Base-by-base conservation (phyloP, 2,797 vertebrate genomes). In the Cichlasoma orientale region DNA sequence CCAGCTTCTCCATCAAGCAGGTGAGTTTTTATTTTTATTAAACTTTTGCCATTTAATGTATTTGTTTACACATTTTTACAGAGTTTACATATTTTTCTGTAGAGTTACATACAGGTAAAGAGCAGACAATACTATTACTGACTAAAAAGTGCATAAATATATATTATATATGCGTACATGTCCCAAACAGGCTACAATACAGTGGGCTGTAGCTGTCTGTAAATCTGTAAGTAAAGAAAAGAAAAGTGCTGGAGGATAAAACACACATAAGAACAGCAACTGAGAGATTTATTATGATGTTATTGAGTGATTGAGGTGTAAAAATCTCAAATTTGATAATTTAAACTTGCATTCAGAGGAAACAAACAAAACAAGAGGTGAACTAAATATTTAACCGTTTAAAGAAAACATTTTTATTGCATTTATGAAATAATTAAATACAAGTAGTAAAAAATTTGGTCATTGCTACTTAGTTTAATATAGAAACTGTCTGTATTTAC, bases 1-100 rank as follows among this genome's bases (percentile, higher is more conserved):
- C 92, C 82, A 90, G 86, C 52, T 94, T 93, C 82, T 89, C 88
- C 3, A 81, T 89, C 47, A 54, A 79, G 9, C 89, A 93, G 88
- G 93, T 93, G 44, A 80, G 77, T 82, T 77, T 23, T 31, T 31
- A 80, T 75, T 82, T 75, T 36, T 10, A 36, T 36, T 3, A 36
- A 36, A 36, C 33, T 36, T 36, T 0, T 33, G 19, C 12, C 4
- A 44, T 59, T 14, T 23, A 0, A n/a, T 68, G 18, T 50, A 1
- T 25, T 29, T 29, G 47, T 61, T 59, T 56, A 18, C 3, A 44
- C 44, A 14, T 63, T 1, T 8, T 52, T 1, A n/a, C n/a, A n/a
- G n/a, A n/a, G 47, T 61, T 59, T 56, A 18, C 3, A 44, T 63
- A 14, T 63, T 1, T 8, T 52, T 1, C 0, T 44, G 54, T 31